Evolutionary conservation across 2,888 invertebrate genomes (phyloP).

Genomic region (Chymomyza caudatula): DNA sequence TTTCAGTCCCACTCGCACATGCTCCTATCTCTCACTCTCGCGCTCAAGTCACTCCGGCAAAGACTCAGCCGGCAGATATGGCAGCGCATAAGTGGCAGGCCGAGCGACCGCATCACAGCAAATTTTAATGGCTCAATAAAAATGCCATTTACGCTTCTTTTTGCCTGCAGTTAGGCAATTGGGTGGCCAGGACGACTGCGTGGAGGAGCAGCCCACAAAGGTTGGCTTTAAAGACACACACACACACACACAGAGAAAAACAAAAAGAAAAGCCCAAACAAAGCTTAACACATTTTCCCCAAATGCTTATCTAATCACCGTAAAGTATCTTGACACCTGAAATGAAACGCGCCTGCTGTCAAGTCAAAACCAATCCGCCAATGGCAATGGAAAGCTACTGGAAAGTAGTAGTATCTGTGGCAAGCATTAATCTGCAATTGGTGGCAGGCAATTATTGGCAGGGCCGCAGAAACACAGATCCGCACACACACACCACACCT

Average conservation of each 20-base stretch:
- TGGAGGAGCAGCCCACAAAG: conserved; percentile 24
- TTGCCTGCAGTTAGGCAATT: conserved; percentile 38
- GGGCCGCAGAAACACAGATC: background rate
- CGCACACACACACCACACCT: background rate
- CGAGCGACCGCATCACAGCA: conserved; percentile 29
- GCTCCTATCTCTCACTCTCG: too few species aligned
- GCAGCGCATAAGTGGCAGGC: conserved; percentile 38
- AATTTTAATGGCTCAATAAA: conserved; percentile 78
- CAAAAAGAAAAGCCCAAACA: conserved; percentile 68
- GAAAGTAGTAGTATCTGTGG: conserved; percentile 19
- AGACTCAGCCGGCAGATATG: conserved; percentile 1
- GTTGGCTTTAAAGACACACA: conserved; percentile 56
- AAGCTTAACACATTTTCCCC: conserved; percentile 69
- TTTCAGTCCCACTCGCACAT: background rate
- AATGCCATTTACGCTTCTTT: conserved; percentile 75
- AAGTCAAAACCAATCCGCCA: background rate
- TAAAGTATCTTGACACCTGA: conserved; percentile 77
- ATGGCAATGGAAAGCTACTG: background rate
- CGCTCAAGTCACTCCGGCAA: background rate
- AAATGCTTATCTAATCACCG: conserved; percentile 76
- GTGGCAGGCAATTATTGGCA: conserved; percentile 30
- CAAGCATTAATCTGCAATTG: conserved; percentile 77
- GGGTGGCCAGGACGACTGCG: background rate
- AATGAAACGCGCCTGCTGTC: conserved; percentile 48
- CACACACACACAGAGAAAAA: conserved; percentile 10